Evolutionary conservation across 2,888 invertebrate species (phyloP), one percentile per base, ranked within the genome.

Genomic region (Imbricaverruca yamaguchii): DNA sequence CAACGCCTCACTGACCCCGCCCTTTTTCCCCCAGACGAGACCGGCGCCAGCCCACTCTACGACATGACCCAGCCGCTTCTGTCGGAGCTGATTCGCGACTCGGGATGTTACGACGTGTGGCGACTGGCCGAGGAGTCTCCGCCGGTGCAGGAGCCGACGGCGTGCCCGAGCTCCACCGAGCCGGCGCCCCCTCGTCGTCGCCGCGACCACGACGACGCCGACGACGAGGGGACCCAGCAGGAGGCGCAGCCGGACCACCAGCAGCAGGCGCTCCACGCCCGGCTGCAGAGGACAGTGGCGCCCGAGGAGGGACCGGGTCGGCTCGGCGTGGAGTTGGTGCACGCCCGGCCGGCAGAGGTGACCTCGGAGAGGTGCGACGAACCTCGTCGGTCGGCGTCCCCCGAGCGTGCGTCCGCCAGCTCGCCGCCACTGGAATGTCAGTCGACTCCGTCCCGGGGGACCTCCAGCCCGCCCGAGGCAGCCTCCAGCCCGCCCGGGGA

Each of bases 81-180:
- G 67, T 81, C 65, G 78, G 81, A 53, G 83, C 82, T 80, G 81
- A 82, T 79, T 80, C 82, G 77, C 79, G 81, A 79, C 67, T 83
- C 74, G 15, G 74, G 53, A 53, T 74, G 74, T 9, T 74, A 74
- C 74, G 74, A 74, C 74, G 74, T 74, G 18, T 74, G 74, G 74
- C 74, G 74, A 53, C 74, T 74, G 53, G 18, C 74, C 8, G 74
- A 74, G 74, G 74, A 53, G 74, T 7, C 74, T 7, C 6, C 74
- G 1, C 9, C 69, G 23, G 23, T 25, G 69, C 18, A 9, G 39
- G 39, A 10, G 39, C 11, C 65, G 23, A n/a, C 23, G 0, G 65
- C 10, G 18, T 11, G 65, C 21, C 65, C 65, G 65, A 23, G 6
- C 25, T 25, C 67, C 39, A 25, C 67, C 67, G 25, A 25, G 65